phyloP scores from a whole-genome alignment of 2,888 invertebrate species.

The Hyalella azteca region DNA sequence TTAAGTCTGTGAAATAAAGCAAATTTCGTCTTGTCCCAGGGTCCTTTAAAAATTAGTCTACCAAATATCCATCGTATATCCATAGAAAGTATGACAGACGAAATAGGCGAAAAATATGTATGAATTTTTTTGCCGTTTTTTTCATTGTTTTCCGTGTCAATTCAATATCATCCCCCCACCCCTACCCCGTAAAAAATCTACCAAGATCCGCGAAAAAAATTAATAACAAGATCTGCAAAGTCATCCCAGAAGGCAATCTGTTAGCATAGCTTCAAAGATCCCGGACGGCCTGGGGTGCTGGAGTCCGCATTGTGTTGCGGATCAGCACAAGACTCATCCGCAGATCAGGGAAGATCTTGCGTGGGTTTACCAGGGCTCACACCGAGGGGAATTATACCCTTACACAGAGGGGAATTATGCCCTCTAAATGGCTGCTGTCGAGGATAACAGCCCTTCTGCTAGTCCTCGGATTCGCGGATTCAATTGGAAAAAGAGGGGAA shows the following conservation, averaged over 20 bases:
- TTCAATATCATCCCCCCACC: too few relatives aligned
- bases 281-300: not conserved
- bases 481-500: conserved; percentile 36
- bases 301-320: conserved; percentile 28
- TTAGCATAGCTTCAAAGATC: conserved; percentile 28
- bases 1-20: too few relatives aligned
- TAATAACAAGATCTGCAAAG: not conserved
- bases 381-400: too few relatives aligned
- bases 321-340: conserved; percentile 17
- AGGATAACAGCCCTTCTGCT: conserved; percentile 34
- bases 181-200: too few relatives aligned
- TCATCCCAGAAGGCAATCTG: not conserved
- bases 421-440: conserved; percentile 30
- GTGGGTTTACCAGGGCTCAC: conserved; percentile 23
- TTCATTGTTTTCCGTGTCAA: too few relatives aligned
- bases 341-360: conserved; percentile 30
- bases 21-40: too few relatives aligned
- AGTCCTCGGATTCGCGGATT: conserved; percentile 26
- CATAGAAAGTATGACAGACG: too few relatives aligned
- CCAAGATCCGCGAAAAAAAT: not conserved
- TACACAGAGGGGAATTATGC: conserved; percentile 28
- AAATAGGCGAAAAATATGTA: too few relatives aligned
- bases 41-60: too few relatives aligned
- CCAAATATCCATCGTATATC: too few relatives aligned
- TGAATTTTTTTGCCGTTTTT: too few relatives aligned